Evolutionary conservation across 2,113 vertebrate genomes (phyloP), one percentile per base, ranked within the genome.

Genomic region (Pristiophorus japonicus): DNA sequence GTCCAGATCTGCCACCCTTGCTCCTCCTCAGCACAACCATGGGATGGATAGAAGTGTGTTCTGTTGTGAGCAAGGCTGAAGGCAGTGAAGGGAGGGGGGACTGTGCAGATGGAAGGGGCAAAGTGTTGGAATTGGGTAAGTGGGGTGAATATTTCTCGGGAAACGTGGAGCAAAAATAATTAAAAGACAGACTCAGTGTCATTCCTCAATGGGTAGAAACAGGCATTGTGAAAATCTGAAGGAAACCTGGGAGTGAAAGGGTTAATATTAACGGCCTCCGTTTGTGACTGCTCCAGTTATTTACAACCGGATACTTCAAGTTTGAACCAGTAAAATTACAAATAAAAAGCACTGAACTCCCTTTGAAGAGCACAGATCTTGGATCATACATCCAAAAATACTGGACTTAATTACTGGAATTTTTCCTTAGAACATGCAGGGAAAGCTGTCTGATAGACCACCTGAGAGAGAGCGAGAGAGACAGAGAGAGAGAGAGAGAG

Each of bases 81-180:
- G n/a, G n/a, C n/a, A n/a, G n/a, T n/a, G n/a, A n/a, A 51, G n/a
- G 73, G 59, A 34, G 85, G 65, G 84, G 24, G 85, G 95, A 90
- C 95, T 95, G 92, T 1, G 3, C 27, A 12, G 20, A 59, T 42
- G 62, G 67, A 27, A 92, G 96, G 95, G 51, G 38, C 63, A 65
- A 70, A 95, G 95, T 75, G 59, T 88, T 96, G 96, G 96, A 95
- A 95, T 91, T 18, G 95, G 81, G 59, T 47, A 66, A 42, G 38
- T n/a, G 6, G 95, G 75, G 22, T 24, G 8, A 3, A 81, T 42
- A 5, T 81, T 18, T 78, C 34, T 16, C 14, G 14, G 14, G 75
- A 42, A 38, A 14, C 16, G 16, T 0, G 42, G n/a, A 42, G n/a
- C 75, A 42, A 81, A 81, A 42, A 18, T 38, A 81, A 81, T 18